These are phyloP conservation scores for Cabera pusaria DNA, from an alignment of 2,888 invertebrate species.

Conservation along the genomic window DNA sequence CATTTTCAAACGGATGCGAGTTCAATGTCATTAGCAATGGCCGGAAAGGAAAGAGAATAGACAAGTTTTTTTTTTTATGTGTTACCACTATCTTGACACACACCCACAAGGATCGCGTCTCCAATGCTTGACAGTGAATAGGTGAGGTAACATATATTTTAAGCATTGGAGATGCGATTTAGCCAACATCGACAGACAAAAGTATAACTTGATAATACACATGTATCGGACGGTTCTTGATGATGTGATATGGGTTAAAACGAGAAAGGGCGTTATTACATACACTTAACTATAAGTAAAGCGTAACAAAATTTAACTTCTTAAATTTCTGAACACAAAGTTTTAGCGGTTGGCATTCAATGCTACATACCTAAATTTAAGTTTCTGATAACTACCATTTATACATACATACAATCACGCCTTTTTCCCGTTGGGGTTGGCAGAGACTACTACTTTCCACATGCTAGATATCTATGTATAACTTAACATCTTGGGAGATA, in stretches of 20 bases:
- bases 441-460: no score
- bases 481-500: no score
- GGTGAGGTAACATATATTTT: neutral
- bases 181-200: slow-evolving; percentile 33
- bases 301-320: no score
- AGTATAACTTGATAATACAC: slow-evolving; percentile 16
- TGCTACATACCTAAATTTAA: no score
- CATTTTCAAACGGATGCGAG: slow-evolving; percentile 18
- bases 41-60: slow-evolving; percentile 1
- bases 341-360: no score
- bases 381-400: no score
- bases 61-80: neutral
- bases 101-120: slow-evolving; percentile 25
- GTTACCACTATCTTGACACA: slow-evolving; percentile 33
- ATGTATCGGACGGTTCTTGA: slow-evolving; percentile 24
- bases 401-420: no score
- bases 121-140: slow-evolving; percentile 21
- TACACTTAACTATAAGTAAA: no score
- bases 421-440: no score
- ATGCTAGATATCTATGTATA: no score
- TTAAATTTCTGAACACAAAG: no score
- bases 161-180: slow-evolving; percentile 29
- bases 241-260: slow-evolving; percentile 26
- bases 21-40: slow-evolving; percentile 17
- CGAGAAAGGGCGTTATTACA: no score